Percentiles rank a stretch among this genome's conserved stretches.
Conservation (phyloP, 2,113 vertebrate species). For the Nyctereutes procyonoides region DNA sequence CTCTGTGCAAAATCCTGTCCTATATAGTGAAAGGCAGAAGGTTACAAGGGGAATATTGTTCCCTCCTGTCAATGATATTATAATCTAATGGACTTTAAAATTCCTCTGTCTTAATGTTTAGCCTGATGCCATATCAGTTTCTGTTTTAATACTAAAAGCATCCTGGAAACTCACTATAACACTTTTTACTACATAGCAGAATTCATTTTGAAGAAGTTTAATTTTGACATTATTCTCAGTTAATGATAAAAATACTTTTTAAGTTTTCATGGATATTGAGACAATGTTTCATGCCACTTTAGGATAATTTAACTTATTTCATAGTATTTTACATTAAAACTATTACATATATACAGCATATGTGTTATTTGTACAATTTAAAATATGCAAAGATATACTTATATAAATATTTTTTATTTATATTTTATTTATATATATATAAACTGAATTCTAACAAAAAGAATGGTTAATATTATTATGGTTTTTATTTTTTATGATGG, state of each 20-base stretch:
- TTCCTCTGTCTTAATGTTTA: neutral
- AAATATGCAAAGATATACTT: neutral
- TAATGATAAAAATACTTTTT: constrained; percentile 29
- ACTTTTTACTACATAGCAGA: neutral
- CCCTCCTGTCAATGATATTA: neutral
- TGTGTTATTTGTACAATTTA: neutral
- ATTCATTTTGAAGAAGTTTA: neutral
- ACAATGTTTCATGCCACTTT: neutral
- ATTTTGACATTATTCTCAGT: neutral
- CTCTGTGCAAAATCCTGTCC: constrained; percentile 12
- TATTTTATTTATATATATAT: neutral
- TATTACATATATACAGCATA: neutral
- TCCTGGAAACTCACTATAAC: neutral
- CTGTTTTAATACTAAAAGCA: neutral
- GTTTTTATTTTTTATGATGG: neutral
- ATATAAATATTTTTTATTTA: neutral
- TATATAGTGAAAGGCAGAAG: neutral
- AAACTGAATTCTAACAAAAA: neutral
- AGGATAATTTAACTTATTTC: neutral
- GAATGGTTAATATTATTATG: neutral
- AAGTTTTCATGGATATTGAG: neutral
- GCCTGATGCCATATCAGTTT: neutral
- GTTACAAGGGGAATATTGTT: neutral
- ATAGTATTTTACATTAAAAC: neutral
- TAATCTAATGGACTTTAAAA: constrained; percentile 27